These are phyloP conservation scores for Sepioteuthis lessoniana DNA, from an alignment of 2,888 invertebrate genomes.

Conservation along the genomic window DNA sequence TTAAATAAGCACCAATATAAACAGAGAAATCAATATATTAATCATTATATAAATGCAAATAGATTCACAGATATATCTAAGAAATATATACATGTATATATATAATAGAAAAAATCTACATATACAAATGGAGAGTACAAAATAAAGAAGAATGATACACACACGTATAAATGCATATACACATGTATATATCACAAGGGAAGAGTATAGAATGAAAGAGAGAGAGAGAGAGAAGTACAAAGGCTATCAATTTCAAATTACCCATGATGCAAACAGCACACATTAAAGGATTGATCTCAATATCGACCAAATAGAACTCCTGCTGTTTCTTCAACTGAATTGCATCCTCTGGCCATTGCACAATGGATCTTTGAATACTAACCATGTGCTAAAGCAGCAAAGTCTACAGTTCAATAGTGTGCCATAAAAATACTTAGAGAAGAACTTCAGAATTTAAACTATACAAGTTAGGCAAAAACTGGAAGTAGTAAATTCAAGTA, in stretches of 20 bases:
- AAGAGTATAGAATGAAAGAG: neutral
- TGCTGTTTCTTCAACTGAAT: constrained; percentile 3
- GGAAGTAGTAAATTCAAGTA: neutral
- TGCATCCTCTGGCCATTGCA: constrained; percentile 15
- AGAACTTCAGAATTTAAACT: neutral
- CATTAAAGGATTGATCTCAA: constrained; percentile 12
- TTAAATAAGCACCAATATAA: too few species aligned
- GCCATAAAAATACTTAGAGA: neutral
- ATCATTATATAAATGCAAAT: too few species aligned
- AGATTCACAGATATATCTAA: too few species aligned
- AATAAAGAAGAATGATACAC: neutral
- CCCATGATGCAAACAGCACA: neutral
- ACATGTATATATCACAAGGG: neutral
- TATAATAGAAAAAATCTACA: neutral
- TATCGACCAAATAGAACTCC: neutral
- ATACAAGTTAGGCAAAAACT: neutral
- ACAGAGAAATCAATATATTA: too few species aligned
- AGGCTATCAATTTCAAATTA: constrained; percentile 33
- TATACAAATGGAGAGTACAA: neutral
- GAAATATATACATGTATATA: neutral
- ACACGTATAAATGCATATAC: neutral
- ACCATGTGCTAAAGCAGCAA: neutral
- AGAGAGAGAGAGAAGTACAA: neutral
- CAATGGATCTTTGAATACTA: neutral
- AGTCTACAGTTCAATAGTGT: neutral